Conservation (phyloP, 2,888 invertebrate genomes). For the Julus scandinavius region DNA sequence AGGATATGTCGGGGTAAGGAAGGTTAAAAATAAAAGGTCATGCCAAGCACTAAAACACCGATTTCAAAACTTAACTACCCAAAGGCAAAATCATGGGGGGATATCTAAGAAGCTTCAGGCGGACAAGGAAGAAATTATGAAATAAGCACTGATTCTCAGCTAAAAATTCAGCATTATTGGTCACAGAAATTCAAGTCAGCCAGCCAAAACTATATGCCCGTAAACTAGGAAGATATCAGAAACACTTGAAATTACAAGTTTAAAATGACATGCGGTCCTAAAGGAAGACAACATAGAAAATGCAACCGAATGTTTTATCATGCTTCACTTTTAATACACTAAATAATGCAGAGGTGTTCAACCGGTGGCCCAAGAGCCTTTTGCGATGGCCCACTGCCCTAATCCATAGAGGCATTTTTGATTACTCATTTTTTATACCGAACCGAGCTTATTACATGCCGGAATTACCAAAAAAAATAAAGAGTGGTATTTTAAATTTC, state of each 20-base stretch:
- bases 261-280: background rate
- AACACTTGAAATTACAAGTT: background rate
- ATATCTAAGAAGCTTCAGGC: background rate
- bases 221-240: too few relatives aligned
- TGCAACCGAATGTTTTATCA: background rate
- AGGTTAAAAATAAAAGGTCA: slow-evolving; percentile 50
- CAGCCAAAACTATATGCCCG: too few relatives aligned
- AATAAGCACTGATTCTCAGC: background rate
- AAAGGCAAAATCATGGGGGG: background rate
- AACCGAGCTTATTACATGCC: too few relatives aligned
- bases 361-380: too few relatives aligned
- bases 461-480: too few relatives aligned
- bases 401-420: too few relatives aligned
- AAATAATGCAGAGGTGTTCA: background rate
- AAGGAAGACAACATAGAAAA: background rate
- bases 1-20: slow-evolving; percentile 30
- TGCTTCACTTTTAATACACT: background rate
- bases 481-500: too few relatives aligned
- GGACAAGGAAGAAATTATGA: background rate
- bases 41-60: slow-evolving; percentile 50
- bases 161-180: background rate
- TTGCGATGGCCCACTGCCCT: too few relatives aligned
- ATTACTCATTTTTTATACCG: too few relatives aligned
- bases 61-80: slow-evolving; percentile 43
- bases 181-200: background rate